phyloP scores from a whole-genome alignment of 1,140 invertebrate species.

The Trichomalopsis sarcophagae region DNA sequence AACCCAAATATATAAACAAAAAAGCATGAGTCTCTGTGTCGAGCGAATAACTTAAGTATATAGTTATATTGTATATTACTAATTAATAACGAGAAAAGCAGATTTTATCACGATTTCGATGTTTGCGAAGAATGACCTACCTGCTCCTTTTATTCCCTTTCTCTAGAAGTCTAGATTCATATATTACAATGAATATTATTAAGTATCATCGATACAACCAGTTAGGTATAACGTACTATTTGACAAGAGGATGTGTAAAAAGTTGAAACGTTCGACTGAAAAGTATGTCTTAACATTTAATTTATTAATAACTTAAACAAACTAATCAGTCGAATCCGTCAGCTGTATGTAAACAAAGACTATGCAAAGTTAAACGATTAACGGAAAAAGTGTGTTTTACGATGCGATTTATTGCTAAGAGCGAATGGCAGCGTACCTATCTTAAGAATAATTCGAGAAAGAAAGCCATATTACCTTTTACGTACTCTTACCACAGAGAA shows the following conservation, averaged over 20 bases:
- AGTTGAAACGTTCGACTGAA: background rate
- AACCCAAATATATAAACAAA: background rate
- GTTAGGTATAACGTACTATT: slow-evolving; percentile 35
- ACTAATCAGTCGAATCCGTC: background rate
- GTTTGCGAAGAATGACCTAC: slow-evolving; percentile 22
- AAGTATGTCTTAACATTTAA: slow-evolving; percentile 5
- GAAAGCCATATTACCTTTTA: slow-evolving; percentile 48
- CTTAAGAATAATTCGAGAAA: slow-evolving; percentile 47
- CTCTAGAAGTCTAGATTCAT: slow-evolving; percentile 62
- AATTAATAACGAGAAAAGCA: slow-evolving; percentile 50
- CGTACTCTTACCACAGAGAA: slow-evolving; percentile 30
- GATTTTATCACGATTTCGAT: slow-evolving; percentile 56
- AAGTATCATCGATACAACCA: slow-evolving; percentile 57
- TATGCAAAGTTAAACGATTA: slow-evolving; percentile 29
- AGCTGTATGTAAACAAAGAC: slow-evolving; percentile 27
- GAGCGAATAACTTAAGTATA: slow-evolving; percentile 39
- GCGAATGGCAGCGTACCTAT: slow-evolving; percentile 32
- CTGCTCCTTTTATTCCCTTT: background rate
- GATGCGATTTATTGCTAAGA: slow-evolving; percentile 56
- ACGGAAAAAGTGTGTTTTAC: slow-evolving; percentile 38
- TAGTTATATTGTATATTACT: slow-evolving; percentile 42
- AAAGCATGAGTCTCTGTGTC: slow-evolving; percentile 6
- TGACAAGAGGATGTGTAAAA: slow-evolving; percentile 8
- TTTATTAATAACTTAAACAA: slow-evolving; percentile 10
- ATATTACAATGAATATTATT: slow-evolving; percentile 58